Conservation (phyloP, 2,888 invertebrate species). For the Dicyrtomina minuta region DNA sequence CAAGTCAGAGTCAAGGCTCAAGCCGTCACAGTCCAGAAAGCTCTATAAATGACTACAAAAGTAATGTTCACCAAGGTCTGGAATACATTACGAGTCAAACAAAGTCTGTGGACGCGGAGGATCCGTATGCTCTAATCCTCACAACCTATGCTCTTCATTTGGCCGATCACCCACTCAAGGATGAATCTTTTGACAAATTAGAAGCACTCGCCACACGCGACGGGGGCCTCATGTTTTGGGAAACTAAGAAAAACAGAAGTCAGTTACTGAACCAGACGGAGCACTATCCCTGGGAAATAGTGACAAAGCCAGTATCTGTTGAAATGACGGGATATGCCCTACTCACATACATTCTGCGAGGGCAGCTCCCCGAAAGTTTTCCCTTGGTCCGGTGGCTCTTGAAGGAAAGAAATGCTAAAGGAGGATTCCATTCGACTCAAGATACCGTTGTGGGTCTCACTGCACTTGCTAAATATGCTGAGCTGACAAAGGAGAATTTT, state of each 20-base stretch:
- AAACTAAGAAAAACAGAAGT: conserved; percentile 55
- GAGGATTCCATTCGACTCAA: conserved; percentile 72
- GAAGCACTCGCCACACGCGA: conserved; percentile 56
- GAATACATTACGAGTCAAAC: too few relatives aligned
- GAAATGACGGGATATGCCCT: conserved; percentile 88
- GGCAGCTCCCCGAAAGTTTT: conserved; percentile 59
- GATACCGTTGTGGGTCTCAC: conserved; percentile 44
- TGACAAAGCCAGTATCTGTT: conserved; percentile 56
- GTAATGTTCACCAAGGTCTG: too few relatives aligned
- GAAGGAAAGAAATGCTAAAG: conserved; percentile 67
- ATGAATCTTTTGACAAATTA: conserved; percentile 65
- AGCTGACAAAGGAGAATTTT: conserved; percentile 7
- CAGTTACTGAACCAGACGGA: neutral
- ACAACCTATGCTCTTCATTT: conserved; percentile 74
- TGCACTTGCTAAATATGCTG: conserved; percentile 37
- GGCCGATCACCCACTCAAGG: conserved; percentile 70
- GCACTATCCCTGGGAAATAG: conserved; percentile 10
- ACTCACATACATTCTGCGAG: conserved; percentile 64
- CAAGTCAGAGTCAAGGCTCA: too few relatives aligned
- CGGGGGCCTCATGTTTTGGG: conserved; percentile 78
- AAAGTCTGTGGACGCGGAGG: conserved; percentile 56
- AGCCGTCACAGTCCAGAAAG: too few relatives aligned
- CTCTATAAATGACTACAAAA: too few relatives aligned
- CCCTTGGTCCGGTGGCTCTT: conserved; percentile 73
- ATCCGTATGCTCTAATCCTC: conserved; percentile 75